A percentile compares a stretch with the other conserved stretches of the same genome.
Conservation (phyloP, 1,140 invertebrate species). For the Dufourea novaeangliae region DNA sequence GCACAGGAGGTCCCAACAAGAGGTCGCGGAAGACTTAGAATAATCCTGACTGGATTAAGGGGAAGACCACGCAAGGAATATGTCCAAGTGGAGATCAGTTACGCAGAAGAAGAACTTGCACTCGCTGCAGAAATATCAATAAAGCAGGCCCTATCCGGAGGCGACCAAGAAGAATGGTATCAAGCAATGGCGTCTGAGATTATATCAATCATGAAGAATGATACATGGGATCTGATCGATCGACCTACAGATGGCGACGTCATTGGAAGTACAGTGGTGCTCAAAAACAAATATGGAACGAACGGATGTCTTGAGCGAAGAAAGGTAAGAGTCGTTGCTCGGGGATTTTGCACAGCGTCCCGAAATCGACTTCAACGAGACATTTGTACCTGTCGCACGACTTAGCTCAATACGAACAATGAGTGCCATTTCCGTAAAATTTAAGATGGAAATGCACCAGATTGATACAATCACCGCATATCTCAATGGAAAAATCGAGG, state of each 20-base stretch:
- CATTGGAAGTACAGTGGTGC: not conserved
- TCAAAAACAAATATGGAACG: constrained; percentile 9
- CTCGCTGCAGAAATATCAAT: constrained; percentile 9
- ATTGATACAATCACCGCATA: constrained; percentile 25
- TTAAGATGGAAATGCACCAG: not conserved
- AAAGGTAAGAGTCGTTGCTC: constrained; percentile 15
- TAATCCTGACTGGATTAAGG: not conserved
- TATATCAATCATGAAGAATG: constrained; percentile 4
- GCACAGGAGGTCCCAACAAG: not conserved
- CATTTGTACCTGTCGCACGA: constrained; percentile 19
- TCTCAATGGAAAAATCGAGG: constrained; percentile 14
- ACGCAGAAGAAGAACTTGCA: not conserved
- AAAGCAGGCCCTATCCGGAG: not conserved
- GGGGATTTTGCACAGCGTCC: constrained; percentile 15
- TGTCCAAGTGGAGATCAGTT: not conserved
- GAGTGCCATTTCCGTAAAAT: not conserved
- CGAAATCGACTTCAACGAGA: constrained; percentile 10
- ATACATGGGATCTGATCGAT: constrained; percentile 7
- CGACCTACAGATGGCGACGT: not conserved
- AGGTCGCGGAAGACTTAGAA: constrained; percentile 2
- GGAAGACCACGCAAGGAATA: constrained; percentile 12
- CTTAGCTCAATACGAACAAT: not conserved
- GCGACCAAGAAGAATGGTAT: not conserved
- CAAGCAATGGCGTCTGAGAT: constrained; percentile 7
- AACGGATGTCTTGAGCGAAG: constrained; percentile 3